Evolutionary conservation across 2,797 vertebrate species (phyloP), one percentile per base, ranked within the genome.

Genomic region (Melanotaenia boesemani): DNA sequence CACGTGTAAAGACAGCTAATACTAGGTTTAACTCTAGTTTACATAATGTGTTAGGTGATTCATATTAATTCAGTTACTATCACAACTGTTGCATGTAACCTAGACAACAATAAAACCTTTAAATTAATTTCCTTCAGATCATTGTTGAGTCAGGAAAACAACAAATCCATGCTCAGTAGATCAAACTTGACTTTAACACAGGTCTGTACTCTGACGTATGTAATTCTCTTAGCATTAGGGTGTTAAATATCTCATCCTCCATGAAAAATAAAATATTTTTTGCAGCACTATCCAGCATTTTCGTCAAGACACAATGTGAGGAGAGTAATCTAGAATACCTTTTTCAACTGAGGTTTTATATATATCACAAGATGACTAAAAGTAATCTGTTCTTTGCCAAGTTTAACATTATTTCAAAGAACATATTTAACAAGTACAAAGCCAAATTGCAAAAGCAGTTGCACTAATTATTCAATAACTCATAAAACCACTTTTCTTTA

Each of bases 1-100:
- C 73, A 62, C 36, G 20, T 69, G 18, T 73, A 72, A 68, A 69
- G 61, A 44, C 20, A 36, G 5, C 4, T 3, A n/a, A n/a, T 3
- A 52, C 37, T 4, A 4, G 24, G 11, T 59, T 72, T 65, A 62
- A 24, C 20, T 75, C 37, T 37, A 36, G 20, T 5, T 70, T 68
- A 50, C 20, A n/a, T 34, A 12, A 60, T 56, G 22, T 34, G 28
- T 79, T 32, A 34, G 36, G 37, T 32, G 36, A 18, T 64, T 70
- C 24, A 39, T 11, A 16, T 28, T 12, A 5, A 6, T 37, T 46
- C 44, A 41, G 37, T 63, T 44, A 1, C 12, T 46, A 55, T 34
- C 59, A 57, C 32, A 60, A 6, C 11, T 60, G 20, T 60, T 73
- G 22, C n/a, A 0, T 65, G 41, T 28, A 52, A 32, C 34, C 57